Percentiles rank a stretch among this genome's conserved stretches.
phyloP scores from a whole-genome alignment of 2,113 vertebrate species.

The Hirundichthys speculiger region DNA sequence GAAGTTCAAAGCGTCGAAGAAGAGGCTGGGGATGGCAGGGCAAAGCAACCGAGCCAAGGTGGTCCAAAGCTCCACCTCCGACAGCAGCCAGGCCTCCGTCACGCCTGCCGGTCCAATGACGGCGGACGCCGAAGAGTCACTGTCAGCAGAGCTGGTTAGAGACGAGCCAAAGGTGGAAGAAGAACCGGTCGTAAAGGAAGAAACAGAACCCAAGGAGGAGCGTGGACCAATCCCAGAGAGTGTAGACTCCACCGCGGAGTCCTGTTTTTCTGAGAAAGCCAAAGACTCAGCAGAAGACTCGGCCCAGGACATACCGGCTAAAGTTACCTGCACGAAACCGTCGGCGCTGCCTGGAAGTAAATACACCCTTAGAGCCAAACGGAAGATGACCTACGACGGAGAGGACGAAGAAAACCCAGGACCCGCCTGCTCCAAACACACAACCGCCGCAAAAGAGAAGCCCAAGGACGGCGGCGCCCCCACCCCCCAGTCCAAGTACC shows the following conservation, averaged over 20 bases:
- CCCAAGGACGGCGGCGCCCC: conserved; percentile 65
- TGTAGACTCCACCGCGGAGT: background rate
- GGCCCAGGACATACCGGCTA: conserved; percentile 71
- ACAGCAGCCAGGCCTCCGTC: conserved; percentile 33
- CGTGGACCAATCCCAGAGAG: conserved; percentile 21
- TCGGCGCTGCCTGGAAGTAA: conserved; percentile 92
- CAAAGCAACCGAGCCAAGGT: conserved; percentile 71
- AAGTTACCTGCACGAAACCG: conserved; percentile 81
- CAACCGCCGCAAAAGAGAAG: conserved; percentile 74
- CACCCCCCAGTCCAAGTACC: conserved; percentile 78
- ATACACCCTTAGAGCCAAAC: conserved; percentile 92
- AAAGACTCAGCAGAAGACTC: conserved; percentile 41
- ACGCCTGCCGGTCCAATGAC: conserved; percentile 28
- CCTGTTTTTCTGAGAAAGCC: conserved; percentile 45
- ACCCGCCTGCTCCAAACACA: conserved; percentile 81
- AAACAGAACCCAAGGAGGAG: conserved; percentile 17
- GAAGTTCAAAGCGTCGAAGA: conserved; percentile 88
- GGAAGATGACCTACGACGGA: conserved; percentile 88
- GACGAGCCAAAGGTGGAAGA: background rate
- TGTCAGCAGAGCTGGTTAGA: conserved; percentile 14
- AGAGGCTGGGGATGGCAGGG: conserved; percentile 75
- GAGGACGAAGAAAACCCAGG: conserved; percentile 88
- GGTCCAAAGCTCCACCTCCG: conserved; percentile 52
- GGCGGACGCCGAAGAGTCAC: conserved; percentile 37
- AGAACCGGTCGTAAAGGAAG: background rate